phyloP scores from a whole-genome alignment of 2,113 vertebrate genomes.

The Elephantulus edwardii region DNA sequence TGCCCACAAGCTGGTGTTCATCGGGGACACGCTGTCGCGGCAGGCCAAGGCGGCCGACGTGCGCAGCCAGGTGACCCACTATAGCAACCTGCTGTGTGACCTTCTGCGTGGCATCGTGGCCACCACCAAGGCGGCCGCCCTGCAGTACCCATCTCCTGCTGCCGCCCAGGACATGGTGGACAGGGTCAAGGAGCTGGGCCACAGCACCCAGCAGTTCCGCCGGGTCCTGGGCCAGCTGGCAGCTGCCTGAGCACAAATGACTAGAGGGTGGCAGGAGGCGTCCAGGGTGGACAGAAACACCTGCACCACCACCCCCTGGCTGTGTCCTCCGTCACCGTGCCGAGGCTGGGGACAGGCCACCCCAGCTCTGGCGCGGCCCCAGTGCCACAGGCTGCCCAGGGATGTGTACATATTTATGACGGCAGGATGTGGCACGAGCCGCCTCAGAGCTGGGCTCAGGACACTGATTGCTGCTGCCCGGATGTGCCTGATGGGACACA shows the following conservation, averaged over 20 bases:
- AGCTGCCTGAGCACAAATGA: conserved; percentile 83
- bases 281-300: accelerated
- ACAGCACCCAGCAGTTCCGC: conserved; percentile 95
- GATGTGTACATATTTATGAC: conserved; percentile 90
- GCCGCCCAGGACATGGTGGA: conserved; percentile 96
- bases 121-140: conserved; percentile 93
- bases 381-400: conserved; percentile 82
- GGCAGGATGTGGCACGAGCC: conserved; percentile 78
- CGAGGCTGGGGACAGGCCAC: background rate
- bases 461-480: background rate
- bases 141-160: conserved; percentile 92
- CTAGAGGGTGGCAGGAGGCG: background rate
- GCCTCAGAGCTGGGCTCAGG: background rate
- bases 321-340: accelerated
- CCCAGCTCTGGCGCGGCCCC: background rate
- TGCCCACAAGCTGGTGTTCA: conserved; percentile 98
- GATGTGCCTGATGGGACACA: background rate
- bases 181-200: conserved; percentile 91
- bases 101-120: conserved; percentile 97
- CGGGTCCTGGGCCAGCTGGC: conserved; percentile 93
- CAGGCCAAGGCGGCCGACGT: conserved; percentile 94
- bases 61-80: conserved; percentile 92
- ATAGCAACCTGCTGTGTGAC: conserved; percentile 96
- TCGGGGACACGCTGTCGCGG: conserved; percentile 95
- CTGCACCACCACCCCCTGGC: background rate